Percentiles rank a stretch among this genome's conserved stretches.
Conservation (phyloP, 2,797 vertebrate species). For the Enteromius trimaculatus region DNA sequence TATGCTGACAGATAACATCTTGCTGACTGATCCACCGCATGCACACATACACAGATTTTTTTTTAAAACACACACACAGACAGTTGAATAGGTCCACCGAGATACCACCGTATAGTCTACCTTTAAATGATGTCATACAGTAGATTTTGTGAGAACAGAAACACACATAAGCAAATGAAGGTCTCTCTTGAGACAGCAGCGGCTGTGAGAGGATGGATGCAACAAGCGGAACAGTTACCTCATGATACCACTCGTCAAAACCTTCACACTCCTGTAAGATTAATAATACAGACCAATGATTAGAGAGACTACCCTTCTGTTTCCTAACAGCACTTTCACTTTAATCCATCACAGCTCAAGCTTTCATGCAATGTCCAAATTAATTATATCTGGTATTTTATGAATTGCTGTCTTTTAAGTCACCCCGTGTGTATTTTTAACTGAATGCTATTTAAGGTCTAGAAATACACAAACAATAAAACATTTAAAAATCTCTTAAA, state of each 20-base stretch:
- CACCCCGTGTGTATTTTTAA: not conserved
- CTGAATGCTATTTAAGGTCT: not conserved
- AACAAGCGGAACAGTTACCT: conserved; percentile 71
- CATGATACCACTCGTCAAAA: conserved; percentile 84
- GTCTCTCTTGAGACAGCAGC: conserved; percentile 38
- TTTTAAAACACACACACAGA: conserved; percentile 7
- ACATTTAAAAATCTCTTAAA: not conserved
- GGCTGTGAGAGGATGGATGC: conserved; percentile 32
- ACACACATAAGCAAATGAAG: conserved; percentile 30
- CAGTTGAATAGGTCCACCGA: not conserved
- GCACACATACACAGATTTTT: conserved; percentile 31
- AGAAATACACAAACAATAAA: not conserved
- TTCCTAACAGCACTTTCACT: conserved; percentile 4
- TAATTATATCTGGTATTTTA: not conserved
- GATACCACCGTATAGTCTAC: conserved; percentile 5
- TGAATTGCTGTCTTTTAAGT: not conserved
- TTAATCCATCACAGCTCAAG: not conserved
- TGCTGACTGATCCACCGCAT: conserved; percentile 46
- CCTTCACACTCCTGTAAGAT: conserved; percentile 59
- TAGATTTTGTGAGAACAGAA: conserved; percentile 1
- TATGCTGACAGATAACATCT: conserved; percentile 45
- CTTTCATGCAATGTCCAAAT: not conserved
- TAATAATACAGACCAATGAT: conserved; percentile 52
- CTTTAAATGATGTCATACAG: conserved; percentile 25
- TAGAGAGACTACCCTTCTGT: conserved; percentile 20